Base-by-base conservation (phyloP, 92 coral and sea anemone genomes). In the Micromussa lordhowensis region DNA sequence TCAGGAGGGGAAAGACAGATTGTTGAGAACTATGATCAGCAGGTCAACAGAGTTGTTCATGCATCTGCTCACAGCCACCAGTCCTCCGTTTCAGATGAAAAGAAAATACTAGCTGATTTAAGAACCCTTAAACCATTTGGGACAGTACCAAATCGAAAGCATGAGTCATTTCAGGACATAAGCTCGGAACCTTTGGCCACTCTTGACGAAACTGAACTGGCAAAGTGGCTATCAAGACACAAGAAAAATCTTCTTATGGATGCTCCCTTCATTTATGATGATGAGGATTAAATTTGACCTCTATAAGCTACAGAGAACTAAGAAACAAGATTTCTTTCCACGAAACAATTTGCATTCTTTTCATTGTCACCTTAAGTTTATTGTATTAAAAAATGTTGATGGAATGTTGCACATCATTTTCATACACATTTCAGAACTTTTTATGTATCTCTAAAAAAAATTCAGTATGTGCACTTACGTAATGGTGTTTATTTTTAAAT, bases 11-110 rank as follows among this genome's bases (percentile, higher is more conserved):
- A 68, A 77, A 71, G 36, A 61, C 35, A 86, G 10, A 48, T 76
- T 79, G 93, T 80, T 54, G 78, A 90, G 32, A 85, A 90, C 64
- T 89, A 83, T 77, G 89, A 92, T 79, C 24, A 51, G 34, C 89
- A 88, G 91, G 74, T 86, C 68, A 53, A 59, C 79, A 70, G 85
- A 30, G 34, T 48, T 68, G 57, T 76, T 35, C 74, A 51, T 53
- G 79, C 92, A n/a, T 70, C 91, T 51, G 83, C 86, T 21, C 94
- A 92, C 78, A 88, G 85, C 51, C 94, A 92, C 92, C 83, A 77
- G 71, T 78, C 87, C 17, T 88, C 92, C 38, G 89, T 64, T 75
- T 54, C 88, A 55, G 94, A 88, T 85, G 94, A 88, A 80, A 83
- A 40, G 5, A 79, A 88, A 82, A 77, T 92, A 28, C 35, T 74